A percentile compares a stretch with the other conserved stretches of the same genome.
Evolutionary conservation across 2,888 invertebrate genomes (phyloP).

Genomic region (Lypha dubia): DNA sequence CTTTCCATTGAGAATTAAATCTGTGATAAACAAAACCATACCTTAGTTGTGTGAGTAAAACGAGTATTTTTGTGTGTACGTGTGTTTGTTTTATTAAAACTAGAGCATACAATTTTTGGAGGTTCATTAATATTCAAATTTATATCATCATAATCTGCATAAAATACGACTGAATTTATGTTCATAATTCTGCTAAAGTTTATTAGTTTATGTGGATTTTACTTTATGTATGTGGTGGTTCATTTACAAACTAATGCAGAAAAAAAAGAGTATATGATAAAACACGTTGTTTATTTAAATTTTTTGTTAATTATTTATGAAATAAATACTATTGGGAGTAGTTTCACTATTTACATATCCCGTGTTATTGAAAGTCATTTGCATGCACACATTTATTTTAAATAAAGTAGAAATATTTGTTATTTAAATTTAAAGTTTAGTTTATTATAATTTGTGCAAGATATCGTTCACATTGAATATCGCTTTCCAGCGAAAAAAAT

Average conservation of each 20-base stretch:
- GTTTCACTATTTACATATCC: background rate
- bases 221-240: background rate
- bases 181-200: background rate
- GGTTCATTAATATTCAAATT: slow-evolving; percentile 8
- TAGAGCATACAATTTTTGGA: background rate
- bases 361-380: background rate
- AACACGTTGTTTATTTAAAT: background rate
- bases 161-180: slow-evolving; percentile 10
- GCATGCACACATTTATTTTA: background rate
- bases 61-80: background rate
- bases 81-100: background rate
- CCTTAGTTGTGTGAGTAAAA: background rate
- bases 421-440: too few relatives aligned
- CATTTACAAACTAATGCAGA: background rate
- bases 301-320: background rate
- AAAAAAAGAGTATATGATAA: background rate
- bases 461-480: too few relatives aligned
- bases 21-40: background rate
- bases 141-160: slow-evolving; percentile 11
- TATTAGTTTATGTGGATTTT: background rate
- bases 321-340: slow-evolving; percentile 7
- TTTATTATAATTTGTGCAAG: background rate
- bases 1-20: background rate
- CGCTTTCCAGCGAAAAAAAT: too few relatives aligned
- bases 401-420: too few relatives aligned